Conservation (phyloP, 2,888 invertebrate species). For the Dione juno region DNA sequence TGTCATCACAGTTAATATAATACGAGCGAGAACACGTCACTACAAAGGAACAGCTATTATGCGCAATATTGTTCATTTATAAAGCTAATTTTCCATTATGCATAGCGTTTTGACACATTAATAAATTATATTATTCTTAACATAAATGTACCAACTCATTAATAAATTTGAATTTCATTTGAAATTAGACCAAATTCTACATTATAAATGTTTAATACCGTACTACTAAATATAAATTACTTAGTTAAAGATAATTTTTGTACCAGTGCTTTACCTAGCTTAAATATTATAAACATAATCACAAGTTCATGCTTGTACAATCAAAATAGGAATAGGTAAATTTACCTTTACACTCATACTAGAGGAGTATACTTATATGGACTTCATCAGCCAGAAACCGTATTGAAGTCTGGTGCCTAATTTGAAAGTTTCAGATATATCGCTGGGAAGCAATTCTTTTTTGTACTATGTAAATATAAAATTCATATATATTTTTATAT, state of each 20-base stretch:
- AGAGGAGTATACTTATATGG: neutral
- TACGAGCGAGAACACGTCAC: conserved; percentile 13
- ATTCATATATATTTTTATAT: too few relatives aligned
- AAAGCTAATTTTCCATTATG: conserved; percentile 21
- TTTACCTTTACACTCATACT: too few relatives aligned
- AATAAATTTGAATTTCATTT: neutral
- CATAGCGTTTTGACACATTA: conserved; percentile 4
- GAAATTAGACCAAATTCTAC: neutral
- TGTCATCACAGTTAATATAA: conserved; percentile 20
- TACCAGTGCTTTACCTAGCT: neutral
- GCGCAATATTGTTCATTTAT: conserved; percentile 16
- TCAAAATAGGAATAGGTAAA: too few relatives aligned
- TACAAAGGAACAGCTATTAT: conserved; percentile 26
- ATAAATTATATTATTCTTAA: conserved; percentile 7
- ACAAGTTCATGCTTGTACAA: too few relatives aligned
- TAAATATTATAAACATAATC: neutral
- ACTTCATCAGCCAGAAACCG: too few relatives aligned
- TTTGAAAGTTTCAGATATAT: too few relatives aligned
- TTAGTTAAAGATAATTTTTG: conserved; percentile 8
- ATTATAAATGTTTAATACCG: neutral
- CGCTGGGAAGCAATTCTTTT: too few relatives aligned
- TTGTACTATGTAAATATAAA: too few relatives aligned
- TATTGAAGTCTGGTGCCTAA: too few relatives aligned
- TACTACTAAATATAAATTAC: neutral
- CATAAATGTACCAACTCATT: neutral